Percentiles rank a stretch among this genome's conserved stretches.
phyloP scores from a whole-genome alignment of 92 coral and sea anemone genomes.

The Palythoa caribaeorum region DNA sequence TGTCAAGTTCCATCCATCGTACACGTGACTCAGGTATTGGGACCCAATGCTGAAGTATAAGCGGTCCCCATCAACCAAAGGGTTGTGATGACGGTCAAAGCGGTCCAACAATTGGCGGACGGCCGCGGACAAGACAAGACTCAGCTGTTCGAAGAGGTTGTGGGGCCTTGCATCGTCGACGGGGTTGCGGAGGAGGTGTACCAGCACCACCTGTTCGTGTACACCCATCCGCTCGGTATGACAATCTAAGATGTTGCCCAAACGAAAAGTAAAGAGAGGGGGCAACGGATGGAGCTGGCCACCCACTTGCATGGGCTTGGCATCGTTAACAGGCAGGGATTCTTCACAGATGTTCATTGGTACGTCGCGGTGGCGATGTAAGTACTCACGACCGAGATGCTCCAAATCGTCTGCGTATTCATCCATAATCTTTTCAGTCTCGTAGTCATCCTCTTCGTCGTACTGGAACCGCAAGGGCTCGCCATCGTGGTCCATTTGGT shows the following conservation, averaged over 20 bases:
- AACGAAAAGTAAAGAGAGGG: not conserved
- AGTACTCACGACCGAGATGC: not conserved
- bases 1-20: constrained; percentile 20
- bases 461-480: not conserved
- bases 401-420: not conserved
- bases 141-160: too few relatives aligned
- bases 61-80: not conserved
- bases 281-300: not conserved
- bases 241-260: not conserved
- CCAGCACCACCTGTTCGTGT: not conserved
- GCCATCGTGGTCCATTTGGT: not conserved
- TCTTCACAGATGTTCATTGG: not conserved
- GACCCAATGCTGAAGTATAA: not conserved
- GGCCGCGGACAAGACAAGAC: too few relatives aligned
- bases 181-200: not conserved
- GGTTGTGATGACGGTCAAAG: not conserved
- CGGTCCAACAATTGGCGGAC: too few relatives aligned
- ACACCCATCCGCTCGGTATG: not conserved
- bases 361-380: not conserved
- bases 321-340: not conserved
- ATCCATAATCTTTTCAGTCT: not conserved
- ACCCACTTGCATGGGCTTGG: not conserved
- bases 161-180: not conserved
- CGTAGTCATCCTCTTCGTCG: not conserved
- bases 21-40: not conserved